Conservation (phyloP, 2,113 vertebrate species). For the Oncorhynchus masou region DNA sequence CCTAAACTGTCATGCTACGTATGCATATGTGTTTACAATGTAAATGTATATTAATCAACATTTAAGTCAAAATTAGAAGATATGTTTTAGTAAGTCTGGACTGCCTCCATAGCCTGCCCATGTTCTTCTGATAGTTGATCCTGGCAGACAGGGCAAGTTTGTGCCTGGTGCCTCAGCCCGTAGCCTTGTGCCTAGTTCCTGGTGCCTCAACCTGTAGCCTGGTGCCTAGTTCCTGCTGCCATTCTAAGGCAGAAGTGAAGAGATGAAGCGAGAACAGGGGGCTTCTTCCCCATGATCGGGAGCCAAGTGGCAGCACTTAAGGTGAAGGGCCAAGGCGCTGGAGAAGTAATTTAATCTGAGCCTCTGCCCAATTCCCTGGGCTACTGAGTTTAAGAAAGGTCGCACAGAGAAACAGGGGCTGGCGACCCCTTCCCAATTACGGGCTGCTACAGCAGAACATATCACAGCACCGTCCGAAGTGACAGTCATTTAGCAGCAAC, state of each 20-base stretch:
- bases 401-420: conserved; percentile 61
- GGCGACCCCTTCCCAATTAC: conserved; percentile 79
- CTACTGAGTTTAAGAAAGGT: conserved; percentile 80
- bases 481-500: conserved; percentile 83
- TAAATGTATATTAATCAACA: background rate
- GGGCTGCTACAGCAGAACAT: conserved; percentile 69
- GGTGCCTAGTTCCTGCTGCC: conserved; percentile 30
- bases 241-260: conserved; percentile 10
- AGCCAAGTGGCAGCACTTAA: conserved; percentile 74
- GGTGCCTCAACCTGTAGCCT: conserved; percentile 52
- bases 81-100: background rate
- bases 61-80: background rate
- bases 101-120: background rate
- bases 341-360: conserved; percentile 79
- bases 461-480: conserved; percentile 71
- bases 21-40: background rate
- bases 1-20: no score
- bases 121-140: conserved; percentile 42
- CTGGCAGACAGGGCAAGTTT: conserved; percentile 55
- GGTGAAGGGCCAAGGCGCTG: conserved; percentile 73
- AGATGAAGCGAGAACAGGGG: conserved; percentile 58
- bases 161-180: background rate
- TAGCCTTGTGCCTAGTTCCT: conserved; percentile 1
- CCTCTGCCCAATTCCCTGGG: conserved; percentile 76
- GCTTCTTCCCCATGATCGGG: conserved; percentile 65